Evolutionary conservation across 2,888 invertebrate genomes (phyloP).

Genomic region (Ectemnius lituratus): DNA sequence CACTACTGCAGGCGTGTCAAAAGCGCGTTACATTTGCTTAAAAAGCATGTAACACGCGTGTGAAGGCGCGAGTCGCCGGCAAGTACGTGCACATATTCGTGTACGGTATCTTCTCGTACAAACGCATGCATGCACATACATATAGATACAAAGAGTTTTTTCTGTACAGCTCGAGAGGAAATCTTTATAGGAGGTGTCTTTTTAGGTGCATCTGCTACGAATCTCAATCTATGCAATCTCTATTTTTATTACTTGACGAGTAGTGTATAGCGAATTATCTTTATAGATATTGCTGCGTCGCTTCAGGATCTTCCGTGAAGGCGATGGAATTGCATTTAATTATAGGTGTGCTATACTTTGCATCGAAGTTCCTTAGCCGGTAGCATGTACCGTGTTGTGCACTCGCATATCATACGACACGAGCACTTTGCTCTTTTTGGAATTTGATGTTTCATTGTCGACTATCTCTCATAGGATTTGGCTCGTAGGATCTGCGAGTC

Average conservation of each 20-base stretch:
- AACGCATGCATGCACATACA: conserved; percentile 23
- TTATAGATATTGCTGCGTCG: conserved; percentile 52
- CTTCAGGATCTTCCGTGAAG: conserved; percentile 40
- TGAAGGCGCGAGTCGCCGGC: no score
- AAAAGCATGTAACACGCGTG: background rate
- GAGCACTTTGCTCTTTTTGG: no score
- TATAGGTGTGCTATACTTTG: conserved; percentile 45
- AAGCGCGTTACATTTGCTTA: background rate
- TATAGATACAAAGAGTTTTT: conserved; percentile 42
- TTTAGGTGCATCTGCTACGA: conserved; percentile 74
- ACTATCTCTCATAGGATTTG: no score
- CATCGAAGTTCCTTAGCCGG: conserved; percentile 1
- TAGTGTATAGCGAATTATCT: conserved; percentile 57
- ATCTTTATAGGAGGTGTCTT: conserved; percentile 66
- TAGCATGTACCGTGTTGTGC: no score
- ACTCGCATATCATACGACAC: no score
- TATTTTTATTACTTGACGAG: conserved; percentile 76
- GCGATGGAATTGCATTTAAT: background rate
- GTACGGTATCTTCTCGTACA: conserved; percentile 34
- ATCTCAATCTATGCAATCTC: conserved; percentile 77
- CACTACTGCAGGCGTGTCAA: no score
- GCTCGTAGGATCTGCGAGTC: no score
- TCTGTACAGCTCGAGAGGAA: conserved; percentile 58
- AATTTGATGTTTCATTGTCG: no score
- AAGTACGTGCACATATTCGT: conserved; percentile 13